Evolutionary conservation across 2,888 invertebrate genomes (phyloP).

Genomic region (Stenoptilia bipunctidactyla): DNA sequence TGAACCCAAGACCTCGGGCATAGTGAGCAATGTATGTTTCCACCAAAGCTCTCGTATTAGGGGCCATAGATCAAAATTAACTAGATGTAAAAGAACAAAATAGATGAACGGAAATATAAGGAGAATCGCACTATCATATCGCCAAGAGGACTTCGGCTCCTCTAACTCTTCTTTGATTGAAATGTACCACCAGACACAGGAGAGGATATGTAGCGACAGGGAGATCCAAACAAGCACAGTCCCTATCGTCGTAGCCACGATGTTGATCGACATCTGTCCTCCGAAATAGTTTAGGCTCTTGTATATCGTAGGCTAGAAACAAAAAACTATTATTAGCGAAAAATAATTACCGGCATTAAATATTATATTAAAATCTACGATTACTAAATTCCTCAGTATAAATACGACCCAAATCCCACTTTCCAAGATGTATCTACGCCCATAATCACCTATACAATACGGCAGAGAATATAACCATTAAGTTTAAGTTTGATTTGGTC

Average conservation of each 20-base stretch:
- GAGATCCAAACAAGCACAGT: slow-evolving; percentile 7
- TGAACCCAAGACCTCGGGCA: no score
- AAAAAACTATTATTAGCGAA: neutral
- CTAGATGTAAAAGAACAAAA: no score
- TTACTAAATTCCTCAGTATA: neutral
- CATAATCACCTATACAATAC: no score
- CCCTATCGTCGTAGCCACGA: neutral
- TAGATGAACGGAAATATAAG: no score
- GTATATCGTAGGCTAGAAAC: slow-evolving; percentile 24
- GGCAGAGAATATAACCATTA: no score
- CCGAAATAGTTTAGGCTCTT: slow-evolving; percentile 30
- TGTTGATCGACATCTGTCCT: slow-evolving; percentile 16
- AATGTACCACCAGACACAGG: slow-evolving; percentile 6
- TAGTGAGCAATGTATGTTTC: no score
- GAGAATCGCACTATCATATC: neutral
- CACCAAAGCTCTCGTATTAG: no score
- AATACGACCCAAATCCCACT: no score
- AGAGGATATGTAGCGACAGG: slow-evolving; percentile 5
- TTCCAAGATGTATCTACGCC: no score
- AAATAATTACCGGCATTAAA: neutral
- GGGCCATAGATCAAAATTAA: no score
- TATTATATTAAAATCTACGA: neutral
- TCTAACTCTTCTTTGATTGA: neutral
- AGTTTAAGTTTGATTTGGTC: no score
- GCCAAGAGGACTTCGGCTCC: slow-evolving; percentile 4